Conservation (phyloP, 1,140 invertebrate genomes). For the Zaprionus camerounensis region DNA sequence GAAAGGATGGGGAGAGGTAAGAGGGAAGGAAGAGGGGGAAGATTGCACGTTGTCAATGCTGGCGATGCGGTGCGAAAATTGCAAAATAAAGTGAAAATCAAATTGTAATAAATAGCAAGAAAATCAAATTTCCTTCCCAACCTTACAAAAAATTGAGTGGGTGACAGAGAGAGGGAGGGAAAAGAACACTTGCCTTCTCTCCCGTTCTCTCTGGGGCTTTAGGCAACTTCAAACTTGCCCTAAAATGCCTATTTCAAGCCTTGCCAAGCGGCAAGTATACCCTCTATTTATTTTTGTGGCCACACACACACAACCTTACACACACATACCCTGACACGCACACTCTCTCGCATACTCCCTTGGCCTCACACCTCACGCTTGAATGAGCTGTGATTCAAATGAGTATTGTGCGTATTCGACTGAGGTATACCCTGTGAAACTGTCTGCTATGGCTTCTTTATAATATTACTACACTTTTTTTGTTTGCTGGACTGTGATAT, state of each 20-base stretch:
- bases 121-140: slow-evolving; percentile 72
- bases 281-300: slow-evolving; percentile 4
- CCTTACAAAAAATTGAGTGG: slow-evolving; percentile 23
- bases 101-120: slow-evolving; percentile 72
- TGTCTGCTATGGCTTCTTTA: not conserved
- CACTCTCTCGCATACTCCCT: not conserved
- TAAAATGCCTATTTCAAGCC: slow-evolving; percentile 21
- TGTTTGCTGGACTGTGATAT: not conserved
- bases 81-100: slow-evolving; percentile 71
- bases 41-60: slow-evolving; percentile 20
- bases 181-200: not conserved
- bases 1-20: too few species aligned
- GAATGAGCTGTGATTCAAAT: slow-evolving; percentile 17
- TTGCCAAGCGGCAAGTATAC: not conserved
- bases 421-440: not conserved
- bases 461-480: not conserved
- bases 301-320: not conserved
- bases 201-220: not conserved
- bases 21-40: not conserved
- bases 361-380: slow-evolving; percentile 13
- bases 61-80: slow-evolving; percentile 46
- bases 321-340: not conserved
- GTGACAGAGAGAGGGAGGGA: not conserved
- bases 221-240: not conserved
- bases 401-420: not conserved